These are phyloP conservation scores for Tetrax tetrax DNA, from an alignment of 2,113 vertebrate species.

Conservation along the genomic window DNA sequence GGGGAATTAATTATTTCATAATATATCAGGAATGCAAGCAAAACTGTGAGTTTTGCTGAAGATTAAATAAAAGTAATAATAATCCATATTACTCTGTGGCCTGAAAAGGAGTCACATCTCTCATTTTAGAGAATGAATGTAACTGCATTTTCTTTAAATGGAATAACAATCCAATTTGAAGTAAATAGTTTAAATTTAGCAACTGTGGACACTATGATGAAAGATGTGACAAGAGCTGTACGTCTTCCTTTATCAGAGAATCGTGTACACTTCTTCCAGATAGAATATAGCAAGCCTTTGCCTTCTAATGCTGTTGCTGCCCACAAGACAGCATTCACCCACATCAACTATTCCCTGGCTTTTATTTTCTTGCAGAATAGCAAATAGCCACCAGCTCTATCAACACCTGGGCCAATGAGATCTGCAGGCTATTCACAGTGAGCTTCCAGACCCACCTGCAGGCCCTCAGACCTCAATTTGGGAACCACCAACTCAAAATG, in stretches of 20 bases:
- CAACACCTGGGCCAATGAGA: not conserved
- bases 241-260: not conserved
- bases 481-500: not conserved
- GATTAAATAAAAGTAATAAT: not conserved
- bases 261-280: not conserved
- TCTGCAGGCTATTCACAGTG: not conserved
- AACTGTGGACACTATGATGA: not conserved
- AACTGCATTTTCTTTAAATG: not conserved
- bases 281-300: not conserved
- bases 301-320: not conserved
- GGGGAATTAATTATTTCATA: not conserved
- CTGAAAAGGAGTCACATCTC: not conserved
- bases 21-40: not conserved
- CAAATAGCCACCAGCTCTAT: not conserved
- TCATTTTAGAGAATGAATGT: not conserved
- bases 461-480: not conserved
- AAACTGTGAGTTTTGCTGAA: not conserved
- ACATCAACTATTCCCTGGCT: not conserved
- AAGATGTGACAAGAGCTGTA: not conserved
- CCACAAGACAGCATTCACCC: not conserved
- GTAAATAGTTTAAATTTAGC: not conserved
- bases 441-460: not conserved
- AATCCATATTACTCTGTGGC: not conserved
- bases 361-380: not conserved
- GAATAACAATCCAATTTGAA: not conserved